Base-by-base conservation (phyloP, 2,113 vertebrate species). In the Anser brachyrhynchus region DNA sequence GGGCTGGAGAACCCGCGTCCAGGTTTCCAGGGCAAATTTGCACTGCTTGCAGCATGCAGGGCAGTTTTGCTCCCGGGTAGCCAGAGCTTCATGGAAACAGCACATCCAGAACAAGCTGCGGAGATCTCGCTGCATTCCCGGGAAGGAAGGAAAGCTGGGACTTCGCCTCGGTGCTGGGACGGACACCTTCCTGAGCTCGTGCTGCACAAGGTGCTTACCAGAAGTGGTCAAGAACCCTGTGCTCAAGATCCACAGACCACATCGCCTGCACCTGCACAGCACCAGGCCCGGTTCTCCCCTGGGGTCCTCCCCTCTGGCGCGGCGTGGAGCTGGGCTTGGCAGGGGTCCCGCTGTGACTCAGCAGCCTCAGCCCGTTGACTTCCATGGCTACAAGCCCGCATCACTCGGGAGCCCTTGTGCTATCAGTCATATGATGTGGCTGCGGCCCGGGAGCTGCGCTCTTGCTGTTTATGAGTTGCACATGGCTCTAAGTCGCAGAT, bases 401-500 rank as follows among this genome's bases (percentile, higher is more conserved):
- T 55, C 49, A 3, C 84, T 89, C 66, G 12, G 85, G 88, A 96
- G 55, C 72, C 69, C 86, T 93, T 84, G 57, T 84, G 91, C 84
- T 82, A 1, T 65, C 17, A 17, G 43, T 89, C 95, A 91, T 72
- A 80, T 84, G 91, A 74, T 69, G 84, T 35, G 26, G 39, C 81
- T n/a, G 77, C 54, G 93, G 84, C 70, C 14, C 25, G 77, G 55
- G 73, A 92, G 26, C 88, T 55, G 71, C n/a, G 2, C 70, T 88
- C 8, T 5, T 23, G 58, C 49, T 62, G 82, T 65, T 75, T 17
- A 10, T 6, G 84, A 93, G 57, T 77, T 81, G 77, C 81, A 2
- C 80, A 3, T 67, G 86, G 76, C 92, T 90, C 69, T 65, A 57
- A 33, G 61, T 64, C 84, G 57, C 52, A 28, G 13, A 72, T 44